Evolutionary conservation across 2,888 invertebrate species (phyloP).

Genomic region (Sarcophaga rosellei): DNA sequence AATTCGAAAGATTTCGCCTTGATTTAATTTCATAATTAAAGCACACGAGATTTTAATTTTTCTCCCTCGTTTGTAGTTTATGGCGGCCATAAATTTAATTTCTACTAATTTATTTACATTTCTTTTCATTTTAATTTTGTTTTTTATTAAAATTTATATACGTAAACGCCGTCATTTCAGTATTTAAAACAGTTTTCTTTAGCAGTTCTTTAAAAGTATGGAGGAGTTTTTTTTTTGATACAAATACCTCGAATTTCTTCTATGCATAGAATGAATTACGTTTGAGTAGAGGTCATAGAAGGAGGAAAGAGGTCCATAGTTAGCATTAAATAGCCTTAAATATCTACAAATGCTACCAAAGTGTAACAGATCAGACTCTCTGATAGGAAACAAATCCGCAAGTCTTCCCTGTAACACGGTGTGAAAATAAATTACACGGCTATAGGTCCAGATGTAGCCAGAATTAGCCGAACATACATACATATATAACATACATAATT

Average conservation of each 20-base stretch:
- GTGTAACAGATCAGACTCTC: not conserved
- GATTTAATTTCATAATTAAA: slow-evolving; percentile 65
- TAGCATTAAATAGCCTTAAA: not conserved
- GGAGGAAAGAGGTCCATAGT: too few relatives aligned
- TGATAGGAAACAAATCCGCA: too few relatives aligned
- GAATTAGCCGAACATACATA: too few relatives aligned
- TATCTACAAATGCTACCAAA: not conserved
- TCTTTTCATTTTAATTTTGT: not conserved
- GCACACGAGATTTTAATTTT: slow-evolving; percentile 18
- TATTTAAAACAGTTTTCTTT: not conserved
- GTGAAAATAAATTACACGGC: too few relatives aligned
- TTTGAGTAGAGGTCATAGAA: too few relatives aligned
- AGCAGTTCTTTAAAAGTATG: not conserved
- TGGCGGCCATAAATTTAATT: slow-evolving; percentile 48
- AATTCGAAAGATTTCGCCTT: slow-evolving; percentile 35
- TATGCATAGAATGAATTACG: too few relatives aligned
- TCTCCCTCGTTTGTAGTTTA: not conserved
- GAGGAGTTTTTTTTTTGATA: not conserved
- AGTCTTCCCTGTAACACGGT: too few relatives aligned
- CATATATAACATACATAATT: too few relatives aligned
- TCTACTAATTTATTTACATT: not conserved
- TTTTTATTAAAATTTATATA: not conserved
- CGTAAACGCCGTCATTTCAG: not conserved
- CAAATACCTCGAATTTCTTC: not conserved
- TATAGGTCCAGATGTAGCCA: too few relatives aligned